A percentile compares a stretch with the other conserved stretches of the same genome.
Evolutionary conservation across 2,113 vertebrate genomes (phyloP).

Genomic region (Lepus europaeus): DNA sequence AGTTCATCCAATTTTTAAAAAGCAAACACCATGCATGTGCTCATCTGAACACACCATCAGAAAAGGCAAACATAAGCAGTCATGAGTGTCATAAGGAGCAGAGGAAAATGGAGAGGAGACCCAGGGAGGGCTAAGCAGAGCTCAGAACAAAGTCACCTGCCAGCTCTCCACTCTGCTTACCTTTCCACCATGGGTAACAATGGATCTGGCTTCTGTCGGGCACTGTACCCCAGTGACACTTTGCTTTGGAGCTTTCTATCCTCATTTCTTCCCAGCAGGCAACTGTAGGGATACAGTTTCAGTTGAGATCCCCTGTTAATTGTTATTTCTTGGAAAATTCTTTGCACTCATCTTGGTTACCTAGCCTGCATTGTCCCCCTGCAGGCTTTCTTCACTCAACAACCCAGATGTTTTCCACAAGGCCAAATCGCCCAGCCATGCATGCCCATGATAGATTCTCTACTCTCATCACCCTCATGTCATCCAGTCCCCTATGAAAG

Average conservation of each 20-base stretch:
- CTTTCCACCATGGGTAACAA: not conserved
- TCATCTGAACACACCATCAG: not conserved
- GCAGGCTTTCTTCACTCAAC: not conserved
- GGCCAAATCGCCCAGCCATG: not conserved
- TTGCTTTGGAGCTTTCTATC: not conserved
- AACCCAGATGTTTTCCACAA: not conserved
- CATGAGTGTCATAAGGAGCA: not conserved
- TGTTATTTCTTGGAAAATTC: not conserved
- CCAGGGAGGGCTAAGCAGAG: not conserved
- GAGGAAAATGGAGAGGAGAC: no score
- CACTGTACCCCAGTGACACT: not conserved
- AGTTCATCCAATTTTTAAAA: not conserved
- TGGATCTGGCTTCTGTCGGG: not conserved
- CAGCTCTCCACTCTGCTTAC: not conserved
- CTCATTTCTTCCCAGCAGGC: not conserved
- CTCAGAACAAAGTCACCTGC: not conserved
- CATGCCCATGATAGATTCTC: rapidly evolving
- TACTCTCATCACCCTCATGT: no score
- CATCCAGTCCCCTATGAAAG: not conserved
- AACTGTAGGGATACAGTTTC: no score
- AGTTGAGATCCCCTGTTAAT: not conserved
- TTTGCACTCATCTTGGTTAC: not conserved
- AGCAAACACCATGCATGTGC: not conserved
- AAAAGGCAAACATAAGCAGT: not conserved
- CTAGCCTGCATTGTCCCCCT: not conserved